Evolutionary conservation across 30 jellyfish, hydroid and myxozoan genomes (phyloP).

Genomic region (Aurelia aurita): DNA sequence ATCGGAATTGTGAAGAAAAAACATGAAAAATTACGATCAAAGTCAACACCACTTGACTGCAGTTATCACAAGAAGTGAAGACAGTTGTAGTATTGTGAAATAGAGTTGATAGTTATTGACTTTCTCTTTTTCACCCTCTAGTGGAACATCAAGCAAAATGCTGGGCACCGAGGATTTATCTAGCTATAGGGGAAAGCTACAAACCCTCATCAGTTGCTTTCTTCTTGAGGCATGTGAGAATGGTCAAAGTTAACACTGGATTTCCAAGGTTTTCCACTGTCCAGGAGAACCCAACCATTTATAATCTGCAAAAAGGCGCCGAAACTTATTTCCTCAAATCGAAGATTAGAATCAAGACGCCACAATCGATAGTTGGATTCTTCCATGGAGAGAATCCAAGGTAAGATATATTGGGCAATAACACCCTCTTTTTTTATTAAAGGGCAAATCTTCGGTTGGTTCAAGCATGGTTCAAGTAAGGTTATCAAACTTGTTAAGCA

Average conservation of each 20-base stretch:
- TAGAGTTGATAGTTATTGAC: too few relatives aligned
- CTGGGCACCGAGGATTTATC: conserved; percentile 67
- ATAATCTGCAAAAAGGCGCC: not conserved
- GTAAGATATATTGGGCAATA: not conserved
- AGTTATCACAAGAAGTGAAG: too few relatives aligned
- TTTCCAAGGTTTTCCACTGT: not conserved
- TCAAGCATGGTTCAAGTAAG: not conserved
- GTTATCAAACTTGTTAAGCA: not conserved
- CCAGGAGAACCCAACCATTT: not conserved
- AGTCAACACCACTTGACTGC: too few relatives aligned
- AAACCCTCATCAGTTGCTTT: conserved; percentile 53
- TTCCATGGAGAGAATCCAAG: conserved; percentile 54
- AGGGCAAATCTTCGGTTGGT: not conserved
- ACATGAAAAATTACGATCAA: too few relatives aligned
- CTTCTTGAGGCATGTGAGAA: conserved; percentile 50
- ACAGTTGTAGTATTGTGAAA: too few relatives aligned
- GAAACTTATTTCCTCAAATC: conserved; percentile 3
- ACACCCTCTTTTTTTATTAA: not conserved
- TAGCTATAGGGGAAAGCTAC: conserved; percentile 51
- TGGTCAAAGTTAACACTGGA: not conserved
- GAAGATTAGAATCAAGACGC: not conserved
- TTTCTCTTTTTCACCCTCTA: not conserved
- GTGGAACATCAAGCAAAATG: conserved; percentile 24
- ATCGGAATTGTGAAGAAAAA: too few relatives aligned
- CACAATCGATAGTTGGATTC: not conserved